phyloP scores from a whole-genome alignment of 64 coral and sea anemone species.

The Hydrozoanthus tunicans region DNA sequence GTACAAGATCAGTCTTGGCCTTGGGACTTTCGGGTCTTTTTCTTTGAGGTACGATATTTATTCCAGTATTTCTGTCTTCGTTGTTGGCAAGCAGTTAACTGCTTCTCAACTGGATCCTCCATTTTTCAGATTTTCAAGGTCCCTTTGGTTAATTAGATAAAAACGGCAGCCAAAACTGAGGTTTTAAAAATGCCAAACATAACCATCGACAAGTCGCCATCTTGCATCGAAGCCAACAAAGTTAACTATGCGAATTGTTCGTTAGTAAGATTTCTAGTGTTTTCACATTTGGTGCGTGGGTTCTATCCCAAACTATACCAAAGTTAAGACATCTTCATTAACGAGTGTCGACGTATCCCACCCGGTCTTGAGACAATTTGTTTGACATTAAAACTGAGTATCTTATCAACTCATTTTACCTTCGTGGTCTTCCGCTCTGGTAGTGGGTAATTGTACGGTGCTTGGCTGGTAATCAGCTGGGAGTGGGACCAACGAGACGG shows the following conservation, averaged over 20 bases:
- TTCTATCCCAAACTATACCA: too few relatives aligned
- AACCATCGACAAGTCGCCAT: slow-evolving; percentile 11
- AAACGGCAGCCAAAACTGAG: background rate
- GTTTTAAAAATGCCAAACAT: background rate
- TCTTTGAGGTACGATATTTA: slow-evolving; percentile 37
- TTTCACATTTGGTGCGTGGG: too few relatives aligned
- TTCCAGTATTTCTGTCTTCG: slow-evolving; percentile 45
- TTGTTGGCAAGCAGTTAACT: slow-evolving; percentile 5
- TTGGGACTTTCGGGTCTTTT: background rate
- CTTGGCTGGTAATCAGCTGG: slow-evolving; percentile 85
- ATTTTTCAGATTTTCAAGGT: background rate
- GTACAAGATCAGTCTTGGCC: background rate
- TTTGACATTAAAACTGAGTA: too few relatives aligned
- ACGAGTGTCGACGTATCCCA: too few relatives aligned
- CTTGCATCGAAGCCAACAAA: background rate
- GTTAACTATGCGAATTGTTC: too few relatives aligned
- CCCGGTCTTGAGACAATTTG: too few relatives aligned
- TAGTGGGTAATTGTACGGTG: slow-evolving; percentile 66
- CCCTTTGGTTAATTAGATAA: background rate
- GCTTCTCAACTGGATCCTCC: background rate
- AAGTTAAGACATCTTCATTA: too few relatives aligned
- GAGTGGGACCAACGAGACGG: slow-evolving; percentile 84
- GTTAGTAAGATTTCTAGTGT: too few relatives aligned
- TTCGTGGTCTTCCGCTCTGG: slow-evolving; percentile 52
- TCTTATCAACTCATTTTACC: slow-evolving; percentile 16